Evolutionary conservation across 2,797 vertebrate species (phyloP), one percentile per base, ranked within the genome.

Genomic region (Denticeps clupeoides): DNA sequence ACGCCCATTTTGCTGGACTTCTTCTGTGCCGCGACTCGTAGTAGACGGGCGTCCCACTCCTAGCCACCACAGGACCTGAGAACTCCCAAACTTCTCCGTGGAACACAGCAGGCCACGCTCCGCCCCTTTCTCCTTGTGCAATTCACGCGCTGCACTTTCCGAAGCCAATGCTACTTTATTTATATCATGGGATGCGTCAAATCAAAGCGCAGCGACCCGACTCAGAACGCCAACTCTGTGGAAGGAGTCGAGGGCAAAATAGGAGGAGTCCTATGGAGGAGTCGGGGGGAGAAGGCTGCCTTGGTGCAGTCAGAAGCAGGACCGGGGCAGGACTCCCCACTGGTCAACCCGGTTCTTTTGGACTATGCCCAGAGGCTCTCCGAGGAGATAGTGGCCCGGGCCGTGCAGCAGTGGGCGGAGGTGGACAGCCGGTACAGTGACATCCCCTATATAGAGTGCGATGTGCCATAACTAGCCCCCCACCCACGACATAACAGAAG

Each of bases 401-500:
- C 93, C 0, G 74, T 99, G 69, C 81, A 84, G 55, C 93, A 95
- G 78, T 96, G 91, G 93, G 82, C 79, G 6, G 78, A 89, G 60
- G 76, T 88, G 0, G 91, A 91, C 72, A 83, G 80, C 56, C 88
- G 88, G 52, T 97, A 95, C 69, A 81, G 81, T 0, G 89, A 95
- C 80, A 97, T 97, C 54, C 93, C 94, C 0, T 97, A 87, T 66
- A 97, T 97, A 0, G 93, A 97, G 56, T 92, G 87, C 3, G 91
- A 97, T 1, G 70, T 85, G 64, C 87, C 87, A 13, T 89, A 81
- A 91, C 5, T 5, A 12, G 27, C 28, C 19, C 16, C 4, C 28
- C 2, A 2, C 27, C 1, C 4, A 7, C 31, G n/a, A n/a, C 45
- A 3, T 4, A n/a, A n/a, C n/a, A n/a, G n/a, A n/a, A n/a, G n/a